Percentiles rank a stretch among this genome's conserved stretches.
phyloP scores from a whole-genome alignment of 1,140 invertebrate species.

The Armadillidium nasatum region DNA sequence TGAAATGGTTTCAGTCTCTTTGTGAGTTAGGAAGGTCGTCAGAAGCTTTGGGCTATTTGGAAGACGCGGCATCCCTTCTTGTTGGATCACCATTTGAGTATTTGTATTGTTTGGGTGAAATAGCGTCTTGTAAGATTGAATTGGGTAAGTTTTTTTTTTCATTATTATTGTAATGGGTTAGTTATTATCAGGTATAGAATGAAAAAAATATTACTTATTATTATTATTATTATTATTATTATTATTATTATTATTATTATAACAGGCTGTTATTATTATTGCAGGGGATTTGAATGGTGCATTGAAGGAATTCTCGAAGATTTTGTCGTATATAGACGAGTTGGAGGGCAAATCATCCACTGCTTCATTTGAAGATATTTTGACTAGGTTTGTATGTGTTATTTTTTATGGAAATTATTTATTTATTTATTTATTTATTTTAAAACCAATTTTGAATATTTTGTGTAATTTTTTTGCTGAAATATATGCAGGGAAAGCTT shows the following conservation, averaged over 20 bases:
- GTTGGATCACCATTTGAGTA: background rate
- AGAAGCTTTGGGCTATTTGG: background rate
- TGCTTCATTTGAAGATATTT: background rate
- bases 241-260: too few relatives aligned
- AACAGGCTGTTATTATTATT: too few relatives aligned
- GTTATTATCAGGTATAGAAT: too few relatives aligned
- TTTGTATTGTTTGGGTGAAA: background rate
- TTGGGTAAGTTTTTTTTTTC: background rate
- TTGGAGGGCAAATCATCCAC: background rate
- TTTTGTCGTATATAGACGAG: background rate
- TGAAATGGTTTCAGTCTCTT: background rate
- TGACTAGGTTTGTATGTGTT: background rate
- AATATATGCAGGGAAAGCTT: too few relatives aligned
- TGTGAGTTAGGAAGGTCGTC: background rate
- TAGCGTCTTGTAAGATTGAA: background rate
- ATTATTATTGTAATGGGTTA: too few relatives aligned
- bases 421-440: background rate
- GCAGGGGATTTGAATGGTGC: background rate
- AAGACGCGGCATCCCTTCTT: background rate
- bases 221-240: too few relatives aligned
- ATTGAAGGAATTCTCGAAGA: background rate
- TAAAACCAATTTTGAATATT: background rate
- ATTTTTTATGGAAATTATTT: background rate
- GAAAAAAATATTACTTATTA: too few relatives aligned
- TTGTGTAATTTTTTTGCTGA: too few relatives aligned